Evolutionary conservation across 2,113 vertebrate species (phyloP), one percentile per base, ranked within the genome.

Genomic region (Mustela lutreola): DNA sequence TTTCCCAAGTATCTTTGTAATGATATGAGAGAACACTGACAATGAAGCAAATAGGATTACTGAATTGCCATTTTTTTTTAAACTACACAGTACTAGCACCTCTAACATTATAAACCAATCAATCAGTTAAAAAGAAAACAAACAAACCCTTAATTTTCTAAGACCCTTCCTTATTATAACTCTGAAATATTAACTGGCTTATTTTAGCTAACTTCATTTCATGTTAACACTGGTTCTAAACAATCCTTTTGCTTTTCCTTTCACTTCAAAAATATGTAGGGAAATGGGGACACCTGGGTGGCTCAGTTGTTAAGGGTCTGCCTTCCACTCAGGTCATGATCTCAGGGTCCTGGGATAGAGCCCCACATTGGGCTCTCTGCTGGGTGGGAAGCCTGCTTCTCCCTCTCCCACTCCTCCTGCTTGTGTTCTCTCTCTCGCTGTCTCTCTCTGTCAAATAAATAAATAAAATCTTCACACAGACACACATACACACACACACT

Each of bases 91-190:
- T 45, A 95, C 14, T 33, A 33, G 42, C 7, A 90, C 24, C 53
- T 91, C 50, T 14, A 26, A 26, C 48, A 28, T 39, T 71, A 58
- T 26, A 89, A 31, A 76, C 15, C 21, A 53, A 82, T 89, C 21
- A 42, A 85, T 89, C 28, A 73, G 95, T 56, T 89, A 48, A 95
- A 91, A 96, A 83, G 33, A 83, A 93, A 96, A 98, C 26, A 93
- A 96, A 98, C 26, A 96, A 89, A 78, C 85, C 21, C 8, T 16
- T 7, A 1, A 58, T 28, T 53, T 56, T 56, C 18, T 28, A 84
- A 45, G 4, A 5, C 0, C 0, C 31, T 71, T 63, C 79, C 70
- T n/a, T 81, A 67, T 22, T 48, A 60, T 86, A 87, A 96, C 5
- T 36, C 82, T 48, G 65, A 63, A 73, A 90, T 48, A 39, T 84